These are phyloP conservation scores for Scaptomyza montana DNA, from an alignment of 1,140 invertebrate species.

Conservation along the genomic window DNA sequence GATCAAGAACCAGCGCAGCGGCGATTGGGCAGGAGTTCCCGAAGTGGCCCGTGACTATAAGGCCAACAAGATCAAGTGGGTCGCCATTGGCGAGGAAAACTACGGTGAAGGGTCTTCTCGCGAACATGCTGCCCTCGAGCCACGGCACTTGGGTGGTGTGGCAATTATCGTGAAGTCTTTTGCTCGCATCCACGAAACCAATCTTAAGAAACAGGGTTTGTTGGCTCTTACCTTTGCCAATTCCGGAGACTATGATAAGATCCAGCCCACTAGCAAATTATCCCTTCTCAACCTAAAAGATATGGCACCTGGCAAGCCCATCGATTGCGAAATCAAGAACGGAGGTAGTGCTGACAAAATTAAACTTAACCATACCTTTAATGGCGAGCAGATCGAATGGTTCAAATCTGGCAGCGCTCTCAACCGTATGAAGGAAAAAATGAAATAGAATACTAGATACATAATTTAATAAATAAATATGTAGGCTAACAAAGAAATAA, in stretches of 20 bases:
- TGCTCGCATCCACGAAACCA: conserved; percentile 99
- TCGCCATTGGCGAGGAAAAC: conserved; percentile 99
- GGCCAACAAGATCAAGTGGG: conserved; percentile 94
- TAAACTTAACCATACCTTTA: conserved; percentile 96
- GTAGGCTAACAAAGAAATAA: too few relatives aligned
- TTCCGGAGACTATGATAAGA: conserved; percentile 97
- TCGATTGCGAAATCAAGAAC: conserved; percentile 97
- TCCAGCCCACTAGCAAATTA: conserved; percentile 96
- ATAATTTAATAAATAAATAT: too few relatives aligned
- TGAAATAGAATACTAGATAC: neutral
- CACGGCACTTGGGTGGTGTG: conserved; percentile 94
- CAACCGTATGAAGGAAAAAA: conserved; percentile 95
- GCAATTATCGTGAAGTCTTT: conserved; percentile 99
- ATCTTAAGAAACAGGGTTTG: conserved; percentile 99
- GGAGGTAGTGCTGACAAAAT: conserved; percentile 93
- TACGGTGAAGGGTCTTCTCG: conserved; percentile 96
- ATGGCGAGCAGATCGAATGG: conserved; percentile 98
- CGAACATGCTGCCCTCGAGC: conserved; percentile 99
- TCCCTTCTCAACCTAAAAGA: conserved; percentile 93
- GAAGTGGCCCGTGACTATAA: conserved; percentile 98
- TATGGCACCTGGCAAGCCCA: conserved; percentile 95
- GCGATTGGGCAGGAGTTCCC: conserved; percentile 94
- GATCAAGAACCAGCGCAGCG: conserved; percentile 94
- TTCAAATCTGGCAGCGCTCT: conserved; percentile 99
- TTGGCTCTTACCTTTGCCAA: conserved; percentile 98